phyloP scores from a whole-genome alignment of 2,113 vertebrate species.

The Shinisaurus crocodilurus region DNA sequence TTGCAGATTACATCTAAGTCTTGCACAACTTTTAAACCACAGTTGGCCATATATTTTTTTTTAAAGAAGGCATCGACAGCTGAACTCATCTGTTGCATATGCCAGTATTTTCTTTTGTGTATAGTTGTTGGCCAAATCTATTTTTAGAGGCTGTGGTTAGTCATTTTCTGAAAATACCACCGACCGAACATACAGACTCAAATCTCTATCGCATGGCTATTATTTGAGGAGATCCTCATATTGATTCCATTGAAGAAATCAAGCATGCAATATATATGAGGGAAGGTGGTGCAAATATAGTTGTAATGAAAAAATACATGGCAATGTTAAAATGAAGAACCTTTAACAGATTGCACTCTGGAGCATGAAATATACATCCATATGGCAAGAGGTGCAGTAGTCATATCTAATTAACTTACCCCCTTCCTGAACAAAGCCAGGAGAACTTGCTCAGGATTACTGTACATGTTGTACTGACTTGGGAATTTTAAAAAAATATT shows the following conservation, averaged over 20 bases:
- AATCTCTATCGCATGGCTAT: conserved; percentile 43
- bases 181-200: conserved; percentile 37
- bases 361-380: background rate
- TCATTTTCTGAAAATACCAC: conserved; percentile 58
- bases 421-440: background rate
- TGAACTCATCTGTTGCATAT: conserved; percentile 45
- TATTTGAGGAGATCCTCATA: conserved; percentile 40
- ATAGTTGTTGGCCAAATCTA: conserved; percentile 58
- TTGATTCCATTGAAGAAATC: conserved; percentile 52
- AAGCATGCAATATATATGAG: background rate
- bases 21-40: conserved; percentile 57
- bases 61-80: background rate
- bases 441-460: background rate
- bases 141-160: conserved; percentile 64
- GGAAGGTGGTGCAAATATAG: background rate
- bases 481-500: conserved; percentile 53
- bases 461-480: conserved; percentile 42
- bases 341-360: background rate
- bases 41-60: conserved; percentile 40
- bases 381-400: background rate
- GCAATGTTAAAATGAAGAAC: background rate
- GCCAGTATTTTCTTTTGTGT: conserved; percentile 31
- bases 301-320: background rate
- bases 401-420: conserved; percentile 1
- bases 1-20: background rate